phyloP scores from a whole-genome alignment of 1,140 invertebrate genomes.

The Drosophila subpulchrella region DNA sequence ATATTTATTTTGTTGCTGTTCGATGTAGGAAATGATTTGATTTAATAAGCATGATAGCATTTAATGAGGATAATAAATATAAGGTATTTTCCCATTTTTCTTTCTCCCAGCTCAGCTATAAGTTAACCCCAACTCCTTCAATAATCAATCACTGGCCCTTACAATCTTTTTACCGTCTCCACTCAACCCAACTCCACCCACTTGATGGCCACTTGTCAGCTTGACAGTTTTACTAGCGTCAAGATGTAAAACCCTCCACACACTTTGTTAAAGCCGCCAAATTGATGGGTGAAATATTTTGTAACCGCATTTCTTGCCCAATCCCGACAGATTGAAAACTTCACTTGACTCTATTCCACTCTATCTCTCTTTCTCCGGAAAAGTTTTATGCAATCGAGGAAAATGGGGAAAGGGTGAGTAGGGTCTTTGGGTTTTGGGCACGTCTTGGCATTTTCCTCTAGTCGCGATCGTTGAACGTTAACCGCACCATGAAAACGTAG shows the following conservation, averaged over 20 bases:
- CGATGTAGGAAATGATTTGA: too few relatives aligned
- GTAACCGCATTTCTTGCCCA: constrained; percentile 33
- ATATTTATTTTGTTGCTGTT: too few relatives aligned
- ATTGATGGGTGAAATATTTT: constrained; percentile 54
- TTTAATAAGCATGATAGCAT: too few relatives aligned
- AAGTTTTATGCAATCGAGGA: constrained; percentile 56
- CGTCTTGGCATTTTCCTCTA: constrained; percentile 59
- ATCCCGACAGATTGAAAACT: constrained; percentile 19
- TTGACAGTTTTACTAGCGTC: constrained; percentile 52
- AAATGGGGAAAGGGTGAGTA: constrained; percentile 5
- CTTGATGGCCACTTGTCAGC: constrained; percentile 49
- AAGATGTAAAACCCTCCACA: constrained; percentile 21
- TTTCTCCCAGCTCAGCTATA: background rate
- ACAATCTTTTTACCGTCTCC: constrained; percentile 10
- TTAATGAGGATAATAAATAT: background rate
- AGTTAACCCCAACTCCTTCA: background rate
- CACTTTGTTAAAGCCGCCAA: constrained; percentile 43
- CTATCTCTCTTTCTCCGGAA: constrained; percentile 19
- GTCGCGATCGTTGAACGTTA: constrained; percentile 47
- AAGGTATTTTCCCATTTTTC: background rate
- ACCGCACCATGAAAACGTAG: constrained; percentile 62
- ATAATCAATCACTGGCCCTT: constrained; percentile 14
- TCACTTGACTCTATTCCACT: constrained; percentile 7
- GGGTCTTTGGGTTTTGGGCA: constrained; percentile 41
- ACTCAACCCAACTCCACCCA: constrained; percentile 13